Evolutionary conservation across 2,888 invertebrate genomes (phyloP).

Genomic region (Drosophila birchii): DNA sequence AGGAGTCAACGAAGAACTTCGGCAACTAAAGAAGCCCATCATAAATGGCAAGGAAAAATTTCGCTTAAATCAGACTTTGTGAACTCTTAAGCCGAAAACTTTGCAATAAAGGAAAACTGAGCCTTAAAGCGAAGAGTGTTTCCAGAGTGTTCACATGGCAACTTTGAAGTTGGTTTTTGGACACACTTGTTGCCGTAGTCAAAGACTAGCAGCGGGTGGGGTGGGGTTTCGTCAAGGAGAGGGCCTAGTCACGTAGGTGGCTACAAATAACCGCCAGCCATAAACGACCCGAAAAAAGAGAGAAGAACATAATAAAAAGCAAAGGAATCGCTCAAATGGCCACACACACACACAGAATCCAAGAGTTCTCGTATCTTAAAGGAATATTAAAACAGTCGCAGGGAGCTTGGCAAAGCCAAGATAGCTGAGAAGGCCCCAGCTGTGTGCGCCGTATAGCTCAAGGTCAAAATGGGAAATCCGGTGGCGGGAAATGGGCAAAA

Average conservation of each 20-base stretch:
- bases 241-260: slow-evolving; percentile 66
- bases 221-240: background rate
- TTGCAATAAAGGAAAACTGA: slow-evolving; percentile 19
- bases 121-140: slow-evolving; percentile 21
- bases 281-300: slow-evolving; percentile 34
- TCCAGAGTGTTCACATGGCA: slow-evolving; percentile 10
- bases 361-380: slow-evolving; percentile 49
- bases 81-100: slow-evolving; percentile 46
- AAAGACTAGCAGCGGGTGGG: background rate
- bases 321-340: slow-evolving; percentile 44
- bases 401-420: slow-evolving; percentile 17
- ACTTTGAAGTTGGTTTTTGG: slow-evolving; percentile 36
- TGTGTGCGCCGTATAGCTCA: slow-evolving; percentile 62
- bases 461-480: slow-evolving; percentile 59
- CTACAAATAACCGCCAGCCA: slow-evolving; percentile 69
- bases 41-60: slow-evolving; percentile 31
- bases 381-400: slow-evolving; percentile 71
- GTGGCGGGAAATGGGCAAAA: slow-evolving; percentile 12
- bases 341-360: slow-evolving; percentile 12
- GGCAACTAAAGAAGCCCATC: slow-evolving; percentile 16
- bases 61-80: slow-evolving; percentile 30
- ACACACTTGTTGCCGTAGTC: slow-evolving; percentile 52
- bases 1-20: background rate
- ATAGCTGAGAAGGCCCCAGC: slow-evolving; percentile 45
- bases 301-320: slow-evolving; percentile 26